Base-by-base conservation (phyloP, 1,140 invertebrate species). In the Drosophila orena region DNA sequence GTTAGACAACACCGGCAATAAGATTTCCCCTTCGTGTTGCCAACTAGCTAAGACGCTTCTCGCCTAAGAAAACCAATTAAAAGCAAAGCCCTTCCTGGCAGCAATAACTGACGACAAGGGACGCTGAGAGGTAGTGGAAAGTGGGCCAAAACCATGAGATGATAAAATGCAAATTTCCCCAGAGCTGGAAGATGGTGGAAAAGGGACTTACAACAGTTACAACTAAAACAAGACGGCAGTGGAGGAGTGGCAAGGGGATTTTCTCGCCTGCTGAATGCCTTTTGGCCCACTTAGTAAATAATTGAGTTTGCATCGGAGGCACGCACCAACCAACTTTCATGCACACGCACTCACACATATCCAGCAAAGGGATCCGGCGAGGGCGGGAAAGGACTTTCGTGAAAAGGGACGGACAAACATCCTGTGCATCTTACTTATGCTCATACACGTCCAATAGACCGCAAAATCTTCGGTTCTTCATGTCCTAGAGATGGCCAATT, bases 161-260 rank as follows among this genome's bases (percentile, higher is more conserved):
- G 79, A 89, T 89, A 89, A 89, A 90, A 89, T 89, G 84, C 79
- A 89, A 89, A 89, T 89, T 89, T 89, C 84, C 84, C 84, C 65
- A 47, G 84, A 89, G 84, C 53, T 83, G 55, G 55, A 24, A 15
- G 14, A n/a, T 40, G 44, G 27, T 12, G 44, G 38, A 20, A 24
- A 14, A 10, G 64, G 12, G 64, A n/a, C 54, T 68, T 52, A 59
- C 73, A 77, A 60, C 54, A 77, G 62, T 77, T 76, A 77, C 72
- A 77, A 77, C 61, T 77, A 77, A 57, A 65, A 75, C 38, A 59
- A 58, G 44, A 20, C 11, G 62, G 49, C 62, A 38, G 17, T 34
- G 64, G 54, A 24, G 37, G 70, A 58, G 35, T 42, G 70, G 68
- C 49, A 79, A 86, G 83, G 84, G 83, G 84, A 30, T 30, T 89